phyloP scores from a whole-genome alignment of 2,113 vertebrate species.

The Tapirus terrestris region DNA sequence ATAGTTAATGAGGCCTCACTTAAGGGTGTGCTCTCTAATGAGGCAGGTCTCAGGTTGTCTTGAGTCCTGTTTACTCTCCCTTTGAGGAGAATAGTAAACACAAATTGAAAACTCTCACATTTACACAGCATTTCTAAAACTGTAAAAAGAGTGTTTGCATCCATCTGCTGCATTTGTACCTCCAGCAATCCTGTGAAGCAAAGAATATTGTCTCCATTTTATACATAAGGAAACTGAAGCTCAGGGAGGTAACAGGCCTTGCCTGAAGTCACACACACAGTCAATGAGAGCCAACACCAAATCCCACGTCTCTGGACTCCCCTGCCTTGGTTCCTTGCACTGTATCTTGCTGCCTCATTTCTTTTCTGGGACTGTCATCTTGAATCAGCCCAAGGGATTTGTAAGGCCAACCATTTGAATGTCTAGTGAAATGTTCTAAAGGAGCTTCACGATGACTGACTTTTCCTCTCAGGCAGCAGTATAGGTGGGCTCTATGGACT shows the following conservation, averaged over 20 bases:
- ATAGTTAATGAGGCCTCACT: not conserved
- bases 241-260: not conserved
- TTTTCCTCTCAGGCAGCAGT: not conserved
- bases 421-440: not conserved
- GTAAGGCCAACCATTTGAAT: not conserved
- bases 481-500: not conserved
- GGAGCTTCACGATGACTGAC: not conserved
- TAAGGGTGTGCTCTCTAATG: not conserved
- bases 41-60: not conserved
- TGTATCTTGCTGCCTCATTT: not conserved
- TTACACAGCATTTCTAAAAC: constrained; percentile 27
- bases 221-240: not conserved
- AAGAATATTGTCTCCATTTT: not conserved
- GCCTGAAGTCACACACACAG: not conserved
- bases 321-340: not conserved
- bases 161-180: not conserved
- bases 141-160: not conserved
- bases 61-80: not conserved
- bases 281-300: not conserved
- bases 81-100: not conserved
- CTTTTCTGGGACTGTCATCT: not conserved
- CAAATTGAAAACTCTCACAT: not conserved
- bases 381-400: not conserved
- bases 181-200: not conserved
- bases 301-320: not conserved